phyloP scores from a whole-genome alignment of 2,797 vertebrate genomes.

The Nyctalus aviator region DNA sequence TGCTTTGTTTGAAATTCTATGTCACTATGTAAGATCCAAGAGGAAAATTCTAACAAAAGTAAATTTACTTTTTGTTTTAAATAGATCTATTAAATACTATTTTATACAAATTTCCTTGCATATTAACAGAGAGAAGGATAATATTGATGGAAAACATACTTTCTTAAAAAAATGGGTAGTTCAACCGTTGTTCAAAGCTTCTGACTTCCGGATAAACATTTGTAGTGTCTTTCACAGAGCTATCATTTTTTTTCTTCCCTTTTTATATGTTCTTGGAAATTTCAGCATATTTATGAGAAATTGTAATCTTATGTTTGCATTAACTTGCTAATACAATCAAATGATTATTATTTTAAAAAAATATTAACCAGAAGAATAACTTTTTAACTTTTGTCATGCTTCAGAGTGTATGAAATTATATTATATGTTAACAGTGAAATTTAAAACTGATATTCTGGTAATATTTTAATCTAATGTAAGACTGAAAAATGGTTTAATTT shows the following conservation, averaged over 20 bases:
- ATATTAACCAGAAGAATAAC: background rate
- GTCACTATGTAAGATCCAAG: background rate
- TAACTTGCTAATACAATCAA: background rate
- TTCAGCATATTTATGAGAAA: background rate
- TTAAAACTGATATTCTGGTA: background rate
- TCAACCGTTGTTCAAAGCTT: background rate
- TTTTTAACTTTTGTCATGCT: background rate
- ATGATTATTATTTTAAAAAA: background rate
- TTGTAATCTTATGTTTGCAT: background rate
- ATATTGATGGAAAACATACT: background rate
- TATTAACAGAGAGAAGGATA: background rate
- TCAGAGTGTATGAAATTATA: background rate
- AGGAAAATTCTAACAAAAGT: background rate
- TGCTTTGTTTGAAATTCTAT: background rate
- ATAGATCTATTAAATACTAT: background rate
- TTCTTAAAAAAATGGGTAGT: background rate
- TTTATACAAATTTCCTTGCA: background rate
- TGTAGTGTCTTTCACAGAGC: background rate
- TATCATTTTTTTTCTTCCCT: background rate
- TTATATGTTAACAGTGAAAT: background rate
- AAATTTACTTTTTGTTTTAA: background rate
- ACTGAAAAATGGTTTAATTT: background rate
- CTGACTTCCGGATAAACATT: background rate
- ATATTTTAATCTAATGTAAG: slow-evolving; percentile 8
- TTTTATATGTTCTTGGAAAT: background rate